Conservation (phyloP, 2,888 invertebrate genomes). For the Cheilosia variabilis region DNA sequence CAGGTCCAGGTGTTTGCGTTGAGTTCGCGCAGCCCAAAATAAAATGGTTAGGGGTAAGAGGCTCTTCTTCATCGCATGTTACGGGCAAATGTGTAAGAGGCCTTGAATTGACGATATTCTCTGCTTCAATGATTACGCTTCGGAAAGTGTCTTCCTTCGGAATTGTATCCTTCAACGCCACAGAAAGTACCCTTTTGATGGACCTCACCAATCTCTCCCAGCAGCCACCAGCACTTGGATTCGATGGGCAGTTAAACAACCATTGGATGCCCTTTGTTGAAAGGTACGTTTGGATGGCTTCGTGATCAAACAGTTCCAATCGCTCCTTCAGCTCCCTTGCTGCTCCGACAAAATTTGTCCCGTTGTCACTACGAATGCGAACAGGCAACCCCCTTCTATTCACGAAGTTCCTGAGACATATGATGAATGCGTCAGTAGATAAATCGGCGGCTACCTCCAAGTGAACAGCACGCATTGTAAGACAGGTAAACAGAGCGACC, state of each 20-base stretch:
- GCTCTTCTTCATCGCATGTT: too few species aligned
- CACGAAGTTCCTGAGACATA: slow-evolving; percentile 1
- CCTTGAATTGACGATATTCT: too few species aligned
- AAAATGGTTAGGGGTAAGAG: too few species aligned
- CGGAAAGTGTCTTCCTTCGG: not conserved
- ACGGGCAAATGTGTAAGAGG: too few species aligned
- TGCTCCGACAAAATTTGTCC: not conserved
- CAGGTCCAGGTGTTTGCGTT: too few species aligned
- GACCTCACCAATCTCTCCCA: slow-evolving; percentile 1
- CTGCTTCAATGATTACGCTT: not conserved
- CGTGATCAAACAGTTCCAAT: not conserved
- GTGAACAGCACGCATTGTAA: slow-evolving; percentile 4
- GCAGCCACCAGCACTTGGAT: not conserved
- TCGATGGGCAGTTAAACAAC: not conserved
- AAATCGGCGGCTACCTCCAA: slow-evolving; percentile 2
- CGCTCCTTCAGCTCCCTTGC: not conserved
- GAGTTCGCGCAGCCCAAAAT: too few species aligned
- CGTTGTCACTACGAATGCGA: not conserved
- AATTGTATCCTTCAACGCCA: not conserved
- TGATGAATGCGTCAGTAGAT: not conserved
- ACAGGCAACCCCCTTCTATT: not conserved
- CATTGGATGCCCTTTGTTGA: slow-evolving; percentile 2
- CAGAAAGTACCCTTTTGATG: not conserved
- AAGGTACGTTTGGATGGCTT: not conserved
- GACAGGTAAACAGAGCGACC: slow-evolving; percentile 14